Conservation (phyloP, 2,888 invertebrate genomes). For the Orthosia cruda region DNA sequence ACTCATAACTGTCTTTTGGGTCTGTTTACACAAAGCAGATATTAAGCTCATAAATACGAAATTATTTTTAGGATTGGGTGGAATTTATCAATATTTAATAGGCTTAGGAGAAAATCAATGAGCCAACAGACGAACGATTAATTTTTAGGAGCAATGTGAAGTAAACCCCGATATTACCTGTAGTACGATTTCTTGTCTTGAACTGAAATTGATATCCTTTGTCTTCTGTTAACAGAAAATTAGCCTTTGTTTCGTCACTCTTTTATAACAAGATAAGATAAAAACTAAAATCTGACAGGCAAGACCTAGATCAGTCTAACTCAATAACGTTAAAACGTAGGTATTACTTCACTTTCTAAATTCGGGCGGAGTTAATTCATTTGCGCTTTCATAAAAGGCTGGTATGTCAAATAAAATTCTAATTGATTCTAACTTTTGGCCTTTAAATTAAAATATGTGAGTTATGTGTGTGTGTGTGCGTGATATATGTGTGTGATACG, state of each 20-base stretch:
- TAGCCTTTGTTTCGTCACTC: neutral
- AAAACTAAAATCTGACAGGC: neutral
- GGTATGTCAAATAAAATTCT: constrained; percentile 42
- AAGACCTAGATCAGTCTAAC: neutral
- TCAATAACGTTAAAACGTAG: constrained; percentile 15
- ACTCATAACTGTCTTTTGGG: constrained; percentile 18
- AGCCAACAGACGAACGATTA: neutral
- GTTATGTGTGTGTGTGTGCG: constrained; percentile 9
- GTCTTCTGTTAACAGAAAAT: neutral
- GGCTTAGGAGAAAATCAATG: neutral
- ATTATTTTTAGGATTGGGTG: constrained; percentile 1
- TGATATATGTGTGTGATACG: constrained; percentile 13
- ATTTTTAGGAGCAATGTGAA: neutral
- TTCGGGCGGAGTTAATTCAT: constrained; percentile 13
- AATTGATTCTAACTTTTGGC: constrained; percentile 26
- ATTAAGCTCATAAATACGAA: constrained; percentile 1
- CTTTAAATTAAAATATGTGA: constrained; percentile 41
- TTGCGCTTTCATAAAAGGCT: constrained; percentile 31
- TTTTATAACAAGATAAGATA: neutral
- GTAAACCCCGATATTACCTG: neutral
- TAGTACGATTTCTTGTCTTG: neutral
- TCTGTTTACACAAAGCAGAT: constrained; percentile 9
- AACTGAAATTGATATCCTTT: neutral
- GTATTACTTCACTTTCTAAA: neutral
- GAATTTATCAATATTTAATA: neutral